Percentiles rank a stretch among this genome's conserved stretches.
phyloP scores from a whole-genome alignment of 2,888 invertebrate genomes.

The Mongoloraphidia duomilia region DNA sequence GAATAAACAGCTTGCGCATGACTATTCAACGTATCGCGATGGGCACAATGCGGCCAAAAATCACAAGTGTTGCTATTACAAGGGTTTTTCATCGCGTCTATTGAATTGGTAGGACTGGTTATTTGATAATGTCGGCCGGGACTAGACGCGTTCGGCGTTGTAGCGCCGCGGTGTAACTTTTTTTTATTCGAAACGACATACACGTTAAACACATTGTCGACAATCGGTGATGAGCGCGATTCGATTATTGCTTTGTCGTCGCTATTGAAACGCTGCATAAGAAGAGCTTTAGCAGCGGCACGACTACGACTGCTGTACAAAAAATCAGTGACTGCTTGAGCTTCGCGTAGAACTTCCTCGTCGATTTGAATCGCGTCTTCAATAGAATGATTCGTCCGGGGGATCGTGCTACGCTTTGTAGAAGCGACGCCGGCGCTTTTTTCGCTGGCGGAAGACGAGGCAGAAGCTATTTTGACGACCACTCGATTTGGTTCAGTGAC shows the following conservation, averaged over 20 bases:
- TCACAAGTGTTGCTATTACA: slow-evolving; percentile 42
- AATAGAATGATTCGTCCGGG: slow-evolving; percentile 10
- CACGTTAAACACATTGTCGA: slow-evolving; percentile 25
- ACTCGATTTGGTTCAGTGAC: slow-evolving; percentile 26
- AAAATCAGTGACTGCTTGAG: slow-evolving; percentile 40
- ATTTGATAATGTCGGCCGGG: slow-evolving; percentile 17
- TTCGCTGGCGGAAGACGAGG: slow-evolving; percentile 18
- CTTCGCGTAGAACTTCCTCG: slow-evolving; percentile 36
- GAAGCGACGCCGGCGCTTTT: not conserved
- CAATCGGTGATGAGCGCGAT: slow-evolving; percentile 16
- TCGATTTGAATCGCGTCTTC: slow-evolving; percentile 21
- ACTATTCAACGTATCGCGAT: slow-evolving; percentile 27
- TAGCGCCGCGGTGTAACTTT: slow-evolving; percentile 31
- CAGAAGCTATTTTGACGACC: slow-evolving; percentile 26
- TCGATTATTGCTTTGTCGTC: slow-evolving; percentile 14
- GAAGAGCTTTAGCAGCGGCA: slow-evolving; percentile 34
- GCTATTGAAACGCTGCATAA: slow-evolving; percentile 28
- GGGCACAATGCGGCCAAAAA: slow-evolving; percentile 46
- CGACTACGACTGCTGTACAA: slow-evolving; percentile 38
- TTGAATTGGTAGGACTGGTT: slow-evolving; percentile 11
- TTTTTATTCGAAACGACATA: slow-evolving; percentile 24
- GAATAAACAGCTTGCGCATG: slow-evolving; percentile 21
- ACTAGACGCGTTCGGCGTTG: slow-evolving; percentile 28
- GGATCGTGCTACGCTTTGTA: not conserved
- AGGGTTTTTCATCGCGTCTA: slow-evolving; percentile 21